These are phyloP conservation scores for Erynnis tages DNA, from an alignment of 2,888 invertebrate species.

Conservation along the genomic window DNA sequence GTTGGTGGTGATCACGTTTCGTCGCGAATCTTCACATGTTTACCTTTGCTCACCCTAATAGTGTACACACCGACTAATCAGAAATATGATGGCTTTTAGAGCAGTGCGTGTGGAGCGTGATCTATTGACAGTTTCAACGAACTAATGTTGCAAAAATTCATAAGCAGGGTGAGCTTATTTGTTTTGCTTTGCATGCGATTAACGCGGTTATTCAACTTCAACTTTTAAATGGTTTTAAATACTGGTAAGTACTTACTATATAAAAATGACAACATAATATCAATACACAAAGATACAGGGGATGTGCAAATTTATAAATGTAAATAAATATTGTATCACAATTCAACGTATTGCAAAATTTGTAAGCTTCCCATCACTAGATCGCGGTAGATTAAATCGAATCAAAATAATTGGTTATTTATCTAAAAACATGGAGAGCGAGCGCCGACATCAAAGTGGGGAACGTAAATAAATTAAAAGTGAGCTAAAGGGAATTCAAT, in stretches of 20 bases:
- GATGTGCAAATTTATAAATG: no score
- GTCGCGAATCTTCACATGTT: conserved; percentile 58
- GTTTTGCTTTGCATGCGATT: no score
- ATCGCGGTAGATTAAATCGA: conserved; percentile 54
- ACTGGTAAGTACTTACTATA: no score
- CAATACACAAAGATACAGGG: no score
- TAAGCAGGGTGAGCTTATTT: no score
- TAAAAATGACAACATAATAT: no score
- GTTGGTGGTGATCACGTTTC: conserved; percentile 59
- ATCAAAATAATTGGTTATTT: conserved; percentile 74
- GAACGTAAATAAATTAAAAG: conserved; percentile 75
- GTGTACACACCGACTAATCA: conserved; percentile 20
- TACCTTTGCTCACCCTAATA: conserved; percentile 47
- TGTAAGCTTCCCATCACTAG: conserved; percentile 41
- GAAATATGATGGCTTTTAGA: conserved; percentile 7
- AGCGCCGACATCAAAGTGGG: conserved; percentile 66
- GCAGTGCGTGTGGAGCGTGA: no score
- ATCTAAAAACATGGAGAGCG: conserved; percentile 60
- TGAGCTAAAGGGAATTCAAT: conserved; percentile 71
- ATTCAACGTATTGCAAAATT: conserved; percentile 1
- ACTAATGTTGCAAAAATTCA: no score
- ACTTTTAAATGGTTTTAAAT: no score
- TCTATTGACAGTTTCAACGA: no score
- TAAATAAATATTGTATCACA: no score
- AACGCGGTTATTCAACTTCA: no score